Conservation (phyloP, 2,113 vertebrate species). For the Siniperca knerii region DNA sequence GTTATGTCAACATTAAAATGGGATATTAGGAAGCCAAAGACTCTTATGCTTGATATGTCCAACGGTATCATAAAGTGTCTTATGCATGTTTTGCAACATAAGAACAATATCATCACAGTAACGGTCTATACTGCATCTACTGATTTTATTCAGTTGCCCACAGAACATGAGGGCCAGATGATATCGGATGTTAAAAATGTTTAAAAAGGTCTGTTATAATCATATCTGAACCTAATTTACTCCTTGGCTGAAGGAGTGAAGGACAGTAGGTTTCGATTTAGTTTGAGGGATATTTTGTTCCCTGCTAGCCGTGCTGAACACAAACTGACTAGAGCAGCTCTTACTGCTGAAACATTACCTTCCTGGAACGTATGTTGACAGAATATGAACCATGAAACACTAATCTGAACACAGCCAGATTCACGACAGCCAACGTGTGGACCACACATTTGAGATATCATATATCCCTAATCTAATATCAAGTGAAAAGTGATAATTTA, state of each 20-base stretch:
- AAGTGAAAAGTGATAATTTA: slow-evolving; percentile 31
- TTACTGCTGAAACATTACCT: slow-evolving; percentile 15
- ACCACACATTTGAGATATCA: neutral
- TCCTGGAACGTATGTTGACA: slow-evolving; percentile 37
- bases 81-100: slow-evolving; percentile 23
- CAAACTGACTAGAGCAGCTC: slow-evolving; percentile 9
- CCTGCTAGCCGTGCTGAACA: slow-evolving; percentile 15
- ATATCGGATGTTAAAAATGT: slow-evolving; percentile 3
- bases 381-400: slow-evolving; percentile 38
- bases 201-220: slow-evolving; percentile 3
- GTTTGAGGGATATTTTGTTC: slow-evolving; percentile 44
- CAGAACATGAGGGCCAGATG: slow-evolving; percentile 54
- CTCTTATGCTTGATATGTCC: neutral
- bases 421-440: slow-evolving; percentile 30
- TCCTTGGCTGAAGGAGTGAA: slow-evolving; percentile 3
- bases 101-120: slow-evolving; percentile 5
- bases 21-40: neutral
- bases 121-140: neutral
- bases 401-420: slow-evolving; percentile 16
- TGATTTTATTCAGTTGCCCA: neutral
- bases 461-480: slow-evolving; percentile 15
- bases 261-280: slow-evolving; percentile 36
- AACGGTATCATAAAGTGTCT: neutral
- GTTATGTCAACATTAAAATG: neutral
- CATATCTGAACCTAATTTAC: slow-evolving; percentile 15